Evolutionary conservation across 2,888 invertebrate genomes (phyloP).

Genomic region (Gastracanthus pulcherrimus): DNA sequence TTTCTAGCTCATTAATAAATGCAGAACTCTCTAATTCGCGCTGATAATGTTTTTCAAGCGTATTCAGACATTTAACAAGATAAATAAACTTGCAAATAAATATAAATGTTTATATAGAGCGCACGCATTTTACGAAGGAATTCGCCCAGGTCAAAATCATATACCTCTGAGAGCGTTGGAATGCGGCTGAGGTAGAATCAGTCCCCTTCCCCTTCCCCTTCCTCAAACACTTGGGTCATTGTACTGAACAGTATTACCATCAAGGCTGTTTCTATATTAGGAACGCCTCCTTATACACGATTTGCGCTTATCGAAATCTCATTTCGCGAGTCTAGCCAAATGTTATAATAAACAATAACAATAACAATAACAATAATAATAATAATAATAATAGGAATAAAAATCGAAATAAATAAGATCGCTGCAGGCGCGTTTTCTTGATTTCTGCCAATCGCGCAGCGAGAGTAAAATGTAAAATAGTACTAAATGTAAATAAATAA

Average conservation of each 20-base stretch:
- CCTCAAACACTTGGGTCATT: constrained; percentile 62
- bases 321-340: not conserved
- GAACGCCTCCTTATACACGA: constrained; percentile 42
- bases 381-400: not conserved
- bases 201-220: constrained; percentile 59
- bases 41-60: not conserved
- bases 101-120: not conserved
- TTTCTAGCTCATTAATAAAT: no score
- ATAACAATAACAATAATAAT: not conserved
- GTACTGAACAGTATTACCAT: constrained; percentile 61
- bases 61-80: not conserved
- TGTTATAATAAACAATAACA: not conserved
- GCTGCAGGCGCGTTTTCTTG: no score
- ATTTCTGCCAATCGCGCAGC: no score
- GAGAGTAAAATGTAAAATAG: no score
- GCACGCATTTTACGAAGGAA: constrained; percentile 50
- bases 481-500: not conserved
- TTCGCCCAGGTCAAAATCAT: constrained; percentile 60
- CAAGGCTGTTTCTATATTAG: constrained; percentile 60
- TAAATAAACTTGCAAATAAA: not conserved
- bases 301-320: constrained; percentile 20
- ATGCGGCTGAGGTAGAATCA: constrained; percentile 66
- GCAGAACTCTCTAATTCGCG: no score
- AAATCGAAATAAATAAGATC: no score
- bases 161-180: constrained; percentile 64